Evolutionary conservation across 2,888 invertebrate species (phyloP).

Genomic region (Dynastes grantii): DNA sequence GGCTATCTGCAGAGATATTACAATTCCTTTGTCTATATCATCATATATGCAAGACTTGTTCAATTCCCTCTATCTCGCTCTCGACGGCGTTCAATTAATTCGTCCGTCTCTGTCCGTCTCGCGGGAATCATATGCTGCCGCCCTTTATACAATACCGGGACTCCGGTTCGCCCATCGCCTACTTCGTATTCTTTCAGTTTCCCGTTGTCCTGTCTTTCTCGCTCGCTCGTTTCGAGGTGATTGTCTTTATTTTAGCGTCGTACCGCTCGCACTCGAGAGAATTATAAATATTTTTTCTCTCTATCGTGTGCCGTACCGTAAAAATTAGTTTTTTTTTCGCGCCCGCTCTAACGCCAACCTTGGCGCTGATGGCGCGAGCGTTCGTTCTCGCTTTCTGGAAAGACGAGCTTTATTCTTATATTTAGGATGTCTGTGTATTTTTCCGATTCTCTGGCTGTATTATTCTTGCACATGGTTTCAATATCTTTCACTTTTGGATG

Average conservation of each 20-base stretch:
- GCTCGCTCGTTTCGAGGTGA: background rate
- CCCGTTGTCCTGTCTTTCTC: conserved; percentile 49
- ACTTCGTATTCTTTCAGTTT: conserved; percentile 51
- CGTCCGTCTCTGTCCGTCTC: conserved; percentile 66
- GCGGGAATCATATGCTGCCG: conserved; percentile 66
- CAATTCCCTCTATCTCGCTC: conserved; percentile 62
- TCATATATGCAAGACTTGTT: conserved; percentile 71
- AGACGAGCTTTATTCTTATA: conserved; percentile 52
- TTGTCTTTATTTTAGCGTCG: conserved; percentile 30
- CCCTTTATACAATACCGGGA: conserved; percentile 53
- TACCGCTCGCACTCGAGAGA: conserved; percentile 65
- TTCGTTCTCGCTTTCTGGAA: conserved; percentile 31
- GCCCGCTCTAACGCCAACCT: conserved; percentile 42
- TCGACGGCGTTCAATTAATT: conserved; percentile 66
- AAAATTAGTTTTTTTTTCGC: conserved; percentile 64
- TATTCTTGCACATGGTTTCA: conserved; percentile 38
- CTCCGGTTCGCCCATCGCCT: conserved; percentile 48
- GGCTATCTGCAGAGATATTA: conserved; percentile 68
- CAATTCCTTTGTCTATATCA: conserved; percentile 71
- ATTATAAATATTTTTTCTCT: conserved; percentile 69
- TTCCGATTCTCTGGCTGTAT: conserved; percentile 16
- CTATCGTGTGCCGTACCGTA: conserved; percentile 61
- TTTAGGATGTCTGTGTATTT: conserved; percentile 33
- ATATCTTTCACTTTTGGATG: conserved; percentile 41
- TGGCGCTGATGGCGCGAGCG: conserved; percentile 3